Conservation (phyloP, 64 coral and sea anemone species). For the Montipora capricornis region DNA sequence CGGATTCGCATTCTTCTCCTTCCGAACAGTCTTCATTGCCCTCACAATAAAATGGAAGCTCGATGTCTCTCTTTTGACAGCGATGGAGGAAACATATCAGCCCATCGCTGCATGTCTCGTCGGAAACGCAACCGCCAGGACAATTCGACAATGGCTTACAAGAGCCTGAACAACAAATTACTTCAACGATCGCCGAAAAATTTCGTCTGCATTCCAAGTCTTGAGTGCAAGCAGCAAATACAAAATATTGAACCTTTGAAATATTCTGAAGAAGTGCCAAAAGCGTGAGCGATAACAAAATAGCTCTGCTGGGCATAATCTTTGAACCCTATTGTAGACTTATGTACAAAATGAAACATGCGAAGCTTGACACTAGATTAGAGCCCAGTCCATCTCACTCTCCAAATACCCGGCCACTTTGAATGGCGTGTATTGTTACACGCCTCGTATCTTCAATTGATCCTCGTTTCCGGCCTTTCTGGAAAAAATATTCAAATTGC, state of each 20-base stretch:
- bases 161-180: slow-evolving; percentile 23
- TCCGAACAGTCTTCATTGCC: neutral
- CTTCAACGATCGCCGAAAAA: neutral
- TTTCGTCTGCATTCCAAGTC: neutral
- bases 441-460: no score
- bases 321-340: no score
- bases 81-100: neutral
- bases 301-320: neutral
- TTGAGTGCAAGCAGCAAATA: neutral
- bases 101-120: neutral
- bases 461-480: no score
- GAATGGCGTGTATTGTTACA: no score
- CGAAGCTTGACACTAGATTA: neutral
- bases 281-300: neutral
- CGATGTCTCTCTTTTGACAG: neutral
- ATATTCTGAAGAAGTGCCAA: slow-evolving; percentile 24
- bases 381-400: neutral
- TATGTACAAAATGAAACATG: no score
- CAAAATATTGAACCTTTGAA: neutral
- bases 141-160: slow-evolving; percentile 10
- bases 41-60: neutral
- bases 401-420: no score
- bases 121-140: neutral
- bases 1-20: slow-evolving; percentile 28
- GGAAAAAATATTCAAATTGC: no score